Evolutionary conservation across 1,140 invertebrate species (phyloP).

Genomic region (Dendrolimus kikuchii): DNA sequence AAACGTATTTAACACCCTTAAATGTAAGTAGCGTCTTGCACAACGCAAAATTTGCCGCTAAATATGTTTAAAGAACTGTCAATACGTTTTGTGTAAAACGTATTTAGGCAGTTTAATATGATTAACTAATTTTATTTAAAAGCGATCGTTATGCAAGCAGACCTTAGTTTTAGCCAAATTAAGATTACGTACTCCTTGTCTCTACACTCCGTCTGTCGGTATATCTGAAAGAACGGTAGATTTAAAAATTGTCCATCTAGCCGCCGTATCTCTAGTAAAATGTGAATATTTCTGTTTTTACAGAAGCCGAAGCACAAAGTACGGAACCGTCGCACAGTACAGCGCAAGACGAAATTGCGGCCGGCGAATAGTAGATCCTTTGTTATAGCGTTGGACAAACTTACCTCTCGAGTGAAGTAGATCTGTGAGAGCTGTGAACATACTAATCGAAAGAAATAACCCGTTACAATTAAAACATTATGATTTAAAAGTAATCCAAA

Average conservation of each 20-base stretch:
- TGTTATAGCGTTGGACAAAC: constrained; percentile 11
- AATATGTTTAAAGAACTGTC: too few relatives aligned
- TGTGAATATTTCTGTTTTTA: constrained; percentile 27
- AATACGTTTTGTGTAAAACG: too few relatives aligned
- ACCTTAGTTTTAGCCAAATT: too few relatives aligned
- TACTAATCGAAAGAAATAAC: constrained; percentile 16
- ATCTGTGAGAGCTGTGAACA: constrained; percentile 27
- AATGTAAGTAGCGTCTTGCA: too few relatives aligned
- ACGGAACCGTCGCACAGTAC: constrained; percentile 51
- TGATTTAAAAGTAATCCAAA: constrained; percentile 3
- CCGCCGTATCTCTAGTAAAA: background rate
- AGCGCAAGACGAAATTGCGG: constrained; percentile 30
- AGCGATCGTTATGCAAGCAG: too few relatives aligned
- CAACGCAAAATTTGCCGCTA: too few relatives aligned
- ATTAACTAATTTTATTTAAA: too few relatives aligned
- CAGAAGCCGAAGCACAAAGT: constrained; percentile 50
- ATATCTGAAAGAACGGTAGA: background rate
- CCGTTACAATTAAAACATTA: constrained; percentile 26
- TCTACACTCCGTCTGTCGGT: too few relatives aligned
- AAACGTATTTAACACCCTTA: too few relatives aligned
- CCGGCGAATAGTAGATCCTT: constrained; percentile 29
- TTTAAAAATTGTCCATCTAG: background rate
- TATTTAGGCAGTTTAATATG: too few relatives aligned
- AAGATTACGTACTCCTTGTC: too few relatives aligned
- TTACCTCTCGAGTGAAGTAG: constrained; percentile 18